Base-by-base conservation (phyloP, 2,797 vertebrate species). In the Alosa sapidissima region DNA sequence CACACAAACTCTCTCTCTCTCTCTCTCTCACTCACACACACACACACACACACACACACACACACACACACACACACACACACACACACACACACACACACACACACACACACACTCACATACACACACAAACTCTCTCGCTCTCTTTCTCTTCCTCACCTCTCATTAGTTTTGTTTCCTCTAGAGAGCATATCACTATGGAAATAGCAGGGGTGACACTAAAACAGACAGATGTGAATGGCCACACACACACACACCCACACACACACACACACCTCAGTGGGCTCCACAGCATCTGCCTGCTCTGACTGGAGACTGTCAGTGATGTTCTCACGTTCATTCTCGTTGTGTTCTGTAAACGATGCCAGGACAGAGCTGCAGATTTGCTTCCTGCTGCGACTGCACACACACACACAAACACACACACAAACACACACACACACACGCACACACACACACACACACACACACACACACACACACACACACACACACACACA, bases 1-100 rank as follows among this genome's bases (percentile, higher is more conserved):
- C 28, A 88, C 89, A 91, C 88, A 83, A 2, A 75, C 41, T 41
- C 41, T 41, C 2, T 41, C 41, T 41, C 41, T 41, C 41, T 41
- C 86, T 83, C 54, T 86, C 33, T 48, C 45, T 81, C 78, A 83
- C 60, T 51, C 33, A 51, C 33, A 83, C 75, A 84, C 51, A 90
- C 85, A 86, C 85, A 81, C 87, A 88, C 83, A n/a, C 28, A 88
- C 89, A 91, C 88, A 83, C 88, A 89, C 82, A 83, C 55, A 85
- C 86, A 82, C 16, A 28, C 82, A 75, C 41, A n/a, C n/a, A n/a
- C n/a, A n/a, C n/a, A n/a, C n/a, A n/a, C n/a, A n/a, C n/a, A n/a
- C n/a, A n/a, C n/a, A n/a, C n/a, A n/a, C n/a, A n/a, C n/a, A n/a
- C n/a, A n/a, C 28, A 0, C 85, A 81, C 87, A 75, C 84, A 88